Evolutionary conservation across 2,797 vertebrate species (phyloP).

Genomic region (Naso thynnoides): DNA sequence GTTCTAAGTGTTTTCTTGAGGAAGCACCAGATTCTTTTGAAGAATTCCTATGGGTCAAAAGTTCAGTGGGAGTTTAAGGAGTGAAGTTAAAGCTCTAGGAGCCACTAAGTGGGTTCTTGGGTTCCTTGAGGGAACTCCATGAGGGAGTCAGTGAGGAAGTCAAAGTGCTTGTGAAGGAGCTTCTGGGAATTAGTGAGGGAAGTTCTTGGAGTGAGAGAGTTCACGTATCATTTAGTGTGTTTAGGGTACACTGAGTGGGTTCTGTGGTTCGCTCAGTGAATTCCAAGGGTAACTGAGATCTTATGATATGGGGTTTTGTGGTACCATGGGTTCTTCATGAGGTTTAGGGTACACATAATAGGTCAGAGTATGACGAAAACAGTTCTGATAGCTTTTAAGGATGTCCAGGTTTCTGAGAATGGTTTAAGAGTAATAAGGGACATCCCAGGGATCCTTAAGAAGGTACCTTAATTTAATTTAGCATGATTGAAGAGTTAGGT

Average conservation of each 20-base stretch:
- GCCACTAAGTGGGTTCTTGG: too few relatives aligned
- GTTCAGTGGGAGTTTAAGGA: slow-evolving; percentile 1
- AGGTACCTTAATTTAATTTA: not conserved
- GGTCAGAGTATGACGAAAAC: not conserved
- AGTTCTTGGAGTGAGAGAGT: not conserved
- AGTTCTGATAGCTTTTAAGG: not conserved
- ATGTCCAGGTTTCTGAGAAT: not conserved
- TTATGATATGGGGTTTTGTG: not conserved
- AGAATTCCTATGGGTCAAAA: not conserved
- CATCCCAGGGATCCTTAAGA: not conserved
- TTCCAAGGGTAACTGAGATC: not conserved
- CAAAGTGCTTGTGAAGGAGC: not conserved
- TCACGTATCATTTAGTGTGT: not conserved
- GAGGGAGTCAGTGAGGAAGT: too few relatives aligned
- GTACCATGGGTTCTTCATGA: not conserved
- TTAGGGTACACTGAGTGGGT: not conserved
- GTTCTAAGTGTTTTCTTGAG: slow-evolving; percentile 10
- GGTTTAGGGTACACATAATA: too few relatives aligned
- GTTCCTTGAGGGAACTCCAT: too few relatives aligned
- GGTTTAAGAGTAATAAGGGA: too few relatives aligned
- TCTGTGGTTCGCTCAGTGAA: not conserved
- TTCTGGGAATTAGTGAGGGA: not conserved
- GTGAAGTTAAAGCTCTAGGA: not conserved
- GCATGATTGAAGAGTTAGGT: not conserved
- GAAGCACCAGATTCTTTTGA: not conserved